These are phyloP conservation scores for Gymnosoma rotundatum DNA, from an alignment of 2,888 invertebrate genomes.

Conservation along the genomic window DNA sequence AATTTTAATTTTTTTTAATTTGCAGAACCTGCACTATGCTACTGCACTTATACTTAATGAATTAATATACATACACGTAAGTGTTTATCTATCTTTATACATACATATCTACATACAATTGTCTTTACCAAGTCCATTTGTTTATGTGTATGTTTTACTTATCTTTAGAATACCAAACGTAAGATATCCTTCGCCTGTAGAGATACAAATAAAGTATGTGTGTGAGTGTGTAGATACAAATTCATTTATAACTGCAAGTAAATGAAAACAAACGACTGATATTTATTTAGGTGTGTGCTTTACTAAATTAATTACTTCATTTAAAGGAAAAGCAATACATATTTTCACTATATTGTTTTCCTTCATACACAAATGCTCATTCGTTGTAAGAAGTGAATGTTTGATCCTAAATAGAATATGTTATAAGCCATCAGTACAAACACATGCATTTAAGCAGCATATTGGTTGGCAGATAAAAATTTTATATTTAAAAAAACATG, in stretches of 20 bases:
- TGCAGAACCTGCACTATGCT: not conserved
- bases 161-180: conserved; percentile 31
- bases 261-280: conserved; percentile 67
- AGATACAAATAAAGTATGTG: conserved; percentile 19
- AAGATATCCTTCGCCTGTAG: conserved; percentile 53
- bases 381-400: not conserved
- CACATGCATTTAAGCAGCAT: not conserved
- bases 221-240: conserved; percentile 34
- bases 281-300: conserved; percentile 67
- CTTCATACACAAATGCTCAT: conserved; percentile 1
- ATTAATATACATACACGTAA: conserved; percentile 4
- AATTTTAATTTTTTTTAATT: not conserved
- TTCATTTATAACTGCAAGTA: conserved; percentile 66
- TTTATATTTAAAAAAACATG: not conserved
- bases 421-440: not conserved
- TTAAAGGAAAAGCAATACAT: conserved; percentile 66
- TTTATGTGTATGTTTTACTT: conserved; percentile 29
- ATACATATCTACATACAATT: not conserved
- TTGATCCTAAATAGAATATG: not conserved
- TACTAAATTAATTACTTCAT: conserved; percentile 74
- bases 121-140: conserved; percentile 10
- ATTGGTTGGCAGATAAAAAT: too few relatives aligned
- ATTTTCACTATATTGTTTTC: not conserved
- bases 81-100: not conserved
- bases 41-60: conserved; percentile 26